Base-by-base conservation (phyloP, 2,888 invertebrate genomes). In the Drosophila neonasuta region DNA sequence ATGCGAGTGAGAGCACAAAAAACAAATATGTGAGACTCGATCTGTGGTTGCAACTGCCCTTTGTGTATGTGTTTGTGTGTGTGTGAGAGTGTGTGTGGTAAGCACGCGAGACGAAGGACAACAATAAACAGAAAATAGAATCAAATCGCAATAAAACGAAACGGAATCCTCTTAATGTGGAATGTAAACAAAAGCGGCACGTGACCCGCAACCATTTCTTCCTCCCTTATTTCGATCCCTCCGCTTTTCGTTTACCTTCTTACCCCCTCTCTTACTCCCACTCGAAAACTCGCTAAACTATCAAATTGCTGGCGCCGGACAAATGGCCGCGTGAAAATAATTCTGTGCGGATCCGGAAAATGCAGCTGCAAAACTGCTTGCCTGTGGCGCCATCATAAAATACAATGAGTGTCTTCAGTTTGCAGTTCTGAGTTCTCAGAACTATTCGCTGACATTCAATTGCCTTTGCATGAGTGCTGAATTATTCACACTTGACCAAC, bases 141-240 rank as follows among this genome's bases (percentile, higher is more conserved):
- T 85, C 80, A 81, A 84, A 84, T 74, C 67, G 79, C 77, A 80
- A 82, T 80, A 79, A 77, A 78, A 85, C 77, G 74, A 81, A 86
- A 83, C 76, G 77, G 79, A 88, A 89, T 88, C 87, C 85, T 60
- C 79, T 84, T 87, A 89, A 88, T 88, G 87, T 84, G 78, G 67
- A 80, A 82, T 85, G 87, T 88, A 89, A 89, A 89, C 89, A 89
- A 88, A 84, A 79, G 74, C 76, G 62, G 80, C 89, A 89, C 89
- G 89, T 89, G 89, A 87, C 87, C 74, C 71, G 71, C 64, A 80
- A n/a, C 32, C 42, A 30, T 24, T 6, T 24, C 29, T 15, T 29
- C 39, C 32, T n/a, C 36, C 36, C 36, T n/a, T n/a, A 36, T 36
- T 36, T 36, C n/a, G 4, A 11, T 36, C 36, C 32, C 32, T 32